These are phyloP conservation scores for Symphodus melops DNA, from an alignment of 2,113 vertebrate genomes.

Conservation along the genomic window DNA sequence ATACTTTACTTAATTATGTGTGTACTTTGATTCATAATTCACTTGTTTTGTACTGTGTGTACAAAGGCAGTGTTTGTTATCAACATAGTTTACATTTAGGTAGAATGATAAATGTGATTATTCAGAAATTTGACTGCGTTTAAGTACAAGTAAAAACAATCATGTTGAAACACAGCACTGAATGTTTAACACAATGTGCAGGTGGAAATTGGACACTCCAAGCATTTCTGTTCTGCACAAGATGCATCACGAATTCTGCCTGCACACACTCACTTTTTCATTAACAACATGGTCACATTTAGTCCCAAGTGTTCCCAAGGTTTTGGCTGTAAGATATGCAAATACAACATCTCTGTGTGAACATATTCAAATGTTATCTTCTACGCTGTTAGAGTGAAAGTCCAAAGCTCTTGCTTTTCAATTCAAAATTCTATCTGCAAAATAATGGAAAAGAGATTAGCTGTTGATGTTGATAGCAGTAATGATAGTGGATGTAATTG, in stretches of 20 bases:
- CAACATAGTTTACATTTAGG: too few relatives aligned
- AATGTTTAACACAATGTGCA: neutral
- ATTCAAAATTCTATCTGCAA: conserved; percentile 50
- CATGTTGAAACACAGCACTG: neutral
- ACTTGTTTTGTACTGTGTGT: too few relatives aligned
- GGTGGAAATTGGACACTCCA: neutral
- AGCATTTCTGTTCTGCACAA: neutral
- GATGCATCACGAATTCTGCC: neutral
- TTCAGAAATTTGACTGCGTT: too few relatives aligned
- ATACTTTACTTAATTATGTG: neutral
- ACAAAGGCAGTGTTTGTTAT: too few relatives aligned
- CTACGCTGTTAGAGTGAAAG: neutral
- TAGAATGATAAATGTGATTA: too few relatives aligned
- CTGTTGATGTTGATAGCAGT: conserved; percentile 60
- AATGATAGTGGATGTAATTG: conserved; percentile 62
- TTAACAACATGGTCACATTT: neutral
- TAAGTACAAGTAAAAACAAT: neutral
- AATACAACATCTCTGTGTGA: neutral
- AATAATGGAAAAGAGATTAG: conserved; percentile 55
- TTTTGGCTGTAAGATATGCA: conserved; percentile 11
- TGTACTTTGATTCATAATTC: neutral
- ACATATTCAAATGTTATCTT: conserved; percentile 14
- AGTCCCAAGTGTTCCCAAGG: neutral
- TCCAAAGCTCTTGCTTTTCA: conserved; percentile 39
- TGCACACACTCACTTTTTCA: neutral